Base-by-base conservation (phyloP, 2,113 vertebrate species). In the Hydrochoerus hydrochaeris region DNA sequence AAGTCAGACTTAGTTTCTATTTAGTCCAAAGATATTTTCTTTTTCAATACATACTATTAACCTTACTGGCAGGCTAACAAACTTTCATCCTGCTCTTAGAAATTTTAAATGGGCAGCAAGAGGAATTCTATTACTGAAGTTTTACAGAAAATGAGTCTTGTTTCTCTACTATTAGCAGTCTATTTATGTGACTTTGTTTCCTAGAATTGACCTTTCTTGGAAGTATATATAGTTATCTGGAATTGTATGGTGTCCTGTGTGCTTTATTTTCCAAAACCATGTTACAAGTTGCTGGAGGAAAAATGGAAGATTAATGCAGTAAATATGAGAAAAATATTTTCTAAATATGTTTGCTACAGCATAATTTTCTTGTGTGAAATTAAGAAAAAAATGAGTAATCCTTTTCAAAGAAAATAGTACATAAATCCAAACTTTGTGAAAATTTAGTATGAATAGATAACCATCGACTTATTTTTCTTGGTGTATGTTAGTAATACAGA, bases 131-230 rank as follows among this genome's bases (percentile, higher is more conserved):
- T 88, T 92, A 82, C 41, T 35, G 9, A 82, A 67, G 4, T 85
- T 92, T 89, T 94, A 65, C 32, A 85, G 71, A 89, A 65, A 97
- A 67, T 62, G 17, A 20, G 28, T 57, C 63, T 67, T 77, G 8
- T 91, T 91, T 87, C 73, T 97, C 41, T 95, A 7, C 87, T 88
- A 24, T 78, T 94, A 85, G 52, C 88, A 88, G 35, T 65, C 17
- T 83, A 91, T 77, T 87, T 90, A 87, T 67, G 8, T 83, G 58
- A 83, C 80, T 24, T 13, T 73, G 44, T 94, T 96, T 73, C 81
- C n/a, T 30, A 49, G 88, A 90, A 82, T 73, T 84, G 67, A 17
- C 52, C 12, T 71, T 71, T 94, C 71, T 71, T 91, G 60, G 83
- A 71, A 91, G 24, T 85, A 24, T 57, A 71, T 77, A 1, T 91